Percentiles rank a stretch among this genome's conserved stretches.
phyloP scores from a whole-genome alignment of 2,113 vertebrate genomes.

The Cinclus cinclus region DNA sequence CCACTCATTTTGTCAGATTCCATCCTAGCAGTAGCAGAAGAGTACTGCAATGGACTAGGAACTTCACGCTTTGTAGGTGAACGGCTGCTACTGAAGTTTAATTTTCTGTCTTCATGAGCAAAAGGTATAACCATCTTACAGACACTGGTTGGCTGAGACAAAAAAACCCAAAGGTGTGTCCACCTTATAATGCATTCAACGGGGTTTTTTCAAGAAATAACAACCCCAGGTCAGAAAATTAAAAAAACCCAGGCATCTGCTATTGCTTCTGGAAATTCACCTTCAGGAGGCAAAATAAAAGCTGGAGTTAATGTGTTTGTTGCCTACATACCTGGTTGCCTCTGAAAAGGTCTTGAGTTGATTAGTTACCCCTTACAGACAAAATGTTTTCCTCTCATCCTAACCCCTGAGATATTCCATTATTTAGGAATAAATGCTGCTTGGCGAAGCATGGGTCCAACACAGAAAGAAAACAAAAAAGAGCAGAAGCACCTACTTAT shows the following conservation, averaged over 20 bases:
- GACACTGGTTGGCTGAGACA: slow-evolving; percentile 38
- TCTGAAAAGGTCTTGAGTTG: slow-evolving; percentile 19
- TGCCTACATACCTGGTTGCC: neutral
- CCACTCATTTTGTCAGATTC: neutral
- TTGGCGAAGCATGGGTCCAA: neutral
- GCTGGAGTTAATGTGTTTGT: neutral
- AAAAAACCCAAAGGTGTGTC: slow-evolving; percentile 33
- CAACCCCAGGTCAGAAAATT: neutral
- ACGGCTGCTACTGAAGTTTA: neutral
- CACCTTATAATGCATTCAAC: neutral
- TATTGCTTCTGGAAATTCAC: slow-evolving; percentile 7
- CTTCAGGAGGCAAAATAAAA: neutral
- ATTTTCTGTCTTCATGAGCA: neutral
- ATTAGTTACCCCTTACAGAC: slow-evolving; percentile 22
- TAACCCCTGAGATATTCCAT: neutral
- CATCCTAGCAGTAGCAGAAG: neutral
- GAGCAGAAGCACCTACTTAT: neutral
- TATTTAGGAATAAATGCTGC: slow-evolving; percentile 25
- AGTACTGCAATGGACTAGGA: neutral
- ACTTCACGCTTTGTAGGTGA: neutral
- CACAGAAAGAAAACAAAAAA: neutral
- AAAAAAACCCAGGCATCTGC: neutral
- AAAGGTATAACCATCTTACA: neutral
- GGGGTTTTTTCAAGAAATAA: neutral
- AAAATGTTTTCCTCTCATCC: neutral